Percentiles rank a stretch among this genome's conserved stretches.
phyloP scores from a whole-genome alignment of 2,797 vertebrate species.

The Helicolenus hilgendorfi region DNA sequence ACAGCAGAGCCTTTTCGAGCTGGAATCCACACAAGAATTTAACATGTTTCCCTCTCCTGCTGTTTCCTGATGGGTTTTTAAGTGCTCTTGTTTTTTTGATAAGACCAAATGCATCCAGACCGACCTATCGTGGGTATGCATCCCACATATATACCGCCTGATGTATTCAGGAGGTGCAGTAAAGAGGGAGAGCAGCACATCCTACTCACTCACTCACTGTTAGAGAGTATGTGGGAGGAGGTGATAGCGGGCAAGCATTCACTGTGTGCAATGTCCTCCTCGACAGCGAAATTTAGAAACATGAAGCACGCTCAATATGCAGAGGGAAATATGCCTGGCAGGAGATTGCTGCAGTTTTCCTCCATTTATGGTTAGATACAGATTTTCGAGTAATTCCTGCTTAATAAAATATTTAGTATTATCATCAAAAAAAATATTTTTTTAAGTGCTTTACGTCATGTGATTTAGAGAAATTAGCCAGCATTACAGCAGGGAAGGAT shows the following conservation, averaged over 20 bases:
- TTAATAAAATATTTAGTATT: conserved; percentile 5
- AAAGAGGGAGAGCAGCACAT: conserved; percentile 72
- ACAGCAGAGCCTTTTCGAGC: conserved; percentile 1
- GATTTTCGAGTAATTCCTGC: conserved; percentile 3
- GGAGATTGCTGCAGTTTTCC: conserved; percentile 43
- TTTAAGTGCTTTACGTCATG: not conserved
- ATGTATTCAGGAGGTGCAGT: conserved; percentile 67
- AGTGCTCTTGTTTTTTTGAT: conserved; percentile 8
- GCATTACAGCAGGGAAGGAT: not conserved
- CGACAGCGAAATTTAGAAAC: conserved; percentile 73
- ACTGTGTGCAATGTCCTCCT: conserved; percentile 77
- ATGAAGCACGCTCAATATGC: conserved; percentile 61
- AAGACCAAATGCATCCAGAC: conserved; percentile 2
- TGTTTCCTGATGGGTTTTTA: conserved; percentile 4
- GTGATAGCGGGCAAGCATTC: conserved; percentile 79
- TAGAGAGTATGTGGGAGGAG: conserved; percentile 85
- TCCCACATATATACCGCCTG: conserved; percentile 17
- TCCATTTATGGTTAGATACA: conserved; percentile 30
- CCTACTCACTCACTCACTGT: conserved; percentile 83
- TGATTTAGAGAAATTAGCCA: conserved; percentile 4
- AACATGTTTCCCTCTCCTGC: not conserved
- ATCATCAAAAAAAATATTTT: not conserved
- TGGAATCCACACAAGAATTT: not conserved
- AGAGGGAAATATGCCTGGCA: conserved; percentile 61
- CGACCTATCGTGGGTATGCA: not conserved